phyloP scores from a whole-genome alignment of 2,888 invertebrate species.

The Mycalesis mineus region DNA sequence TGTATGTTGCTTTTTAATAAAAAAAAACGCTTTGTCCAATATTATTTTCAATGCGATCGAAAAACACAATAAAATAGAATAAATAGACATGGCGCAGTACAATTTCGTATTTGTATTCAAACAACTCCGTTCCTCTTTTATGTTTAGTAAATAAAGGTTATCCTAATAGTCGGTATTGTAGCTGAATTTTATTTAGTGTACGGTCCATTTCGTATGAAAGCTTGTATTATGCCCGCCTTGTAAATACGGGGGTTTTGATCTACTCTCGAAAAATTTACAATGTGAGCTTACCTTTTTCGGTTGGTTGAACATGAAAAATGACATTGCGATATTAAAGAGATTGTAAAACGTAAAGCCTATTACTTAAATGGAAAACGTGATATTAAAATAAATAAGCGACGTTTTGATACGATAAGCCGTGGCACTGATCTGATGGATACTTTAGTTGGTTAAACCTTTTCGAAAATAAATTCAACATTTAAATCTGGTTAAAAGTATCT shows the following conservation, averaged over 20 bases:
- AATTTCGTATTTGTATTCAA: constrained; percentile 15
- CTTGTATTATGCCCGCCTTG: not conserved
- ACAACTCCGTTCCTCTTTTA: constrained; percentile 12
- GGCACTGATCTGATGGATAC: too few relatives aligned
- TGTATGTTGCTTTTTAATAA: too few relatives aligned
- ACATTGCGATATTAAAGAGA: not conserved
- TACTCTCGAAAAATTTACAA: not conserved
- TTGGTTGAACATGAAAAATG: not conserved
- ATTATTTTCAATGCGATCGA: not conserved
- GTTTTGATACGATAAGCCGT: too few relatives aligned
- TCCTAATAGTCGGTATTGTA: constrained; percentile 1
- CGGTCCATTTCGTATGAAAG: constrained; percentile 2
- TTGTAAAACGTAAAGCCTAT: not conserved
- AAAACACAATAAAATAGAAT: not conserved
- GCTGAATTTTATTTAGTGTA: constrained; percentile 5
- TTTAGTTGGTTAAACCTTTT: too few relatives aligned
- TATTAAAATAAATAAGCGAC: too few relatives aligned
- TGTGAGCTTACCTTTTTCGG: not conserved
- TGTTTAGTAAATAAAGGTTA: constrained; percentile 19
- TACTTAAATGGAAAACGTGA: not conserved
- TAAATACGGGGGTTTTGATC: not conserved
- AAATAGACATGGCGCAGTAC: not conserved
- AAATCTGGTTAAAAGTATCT: too few relatives aligned
- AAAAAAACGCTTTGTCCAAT: not conserved
- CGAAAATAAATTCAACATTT: too few relatives aligned